phyloP scores from a whole-genome alignment of 2,797 vertebrate genomes.

The Chrysocyon brachyurus region DNA sequence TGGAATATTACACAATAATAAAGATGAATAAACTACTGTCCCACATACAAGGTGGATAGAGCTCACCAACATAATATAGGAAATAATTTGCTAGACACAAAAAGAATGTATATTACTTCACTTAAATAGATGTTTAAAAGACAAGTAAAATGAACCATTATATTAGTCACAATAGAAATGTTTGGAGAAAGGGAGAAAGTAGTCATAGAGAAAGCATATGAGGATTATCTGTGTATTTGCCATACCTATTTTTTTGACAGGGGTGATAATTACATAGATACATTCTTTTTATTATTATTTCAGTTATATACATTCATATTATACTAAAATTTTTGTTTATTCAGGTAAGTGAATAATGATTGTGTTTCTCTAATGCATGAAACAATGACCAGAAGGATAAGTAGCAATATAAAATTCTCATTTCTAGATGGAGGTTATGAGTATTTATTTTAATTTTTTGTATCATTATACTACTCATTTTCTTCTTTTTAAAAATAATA shows the following conservation, averaged over 20 bases:
- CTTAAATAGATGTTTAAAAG: background rate
- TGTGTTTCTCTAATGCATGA: background rate
- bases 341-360: background rate
- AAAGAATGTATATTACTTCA: background rate
- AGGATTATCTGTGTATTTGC: background rate
- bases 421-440: background rate
- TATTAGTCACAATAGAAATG: background rate
- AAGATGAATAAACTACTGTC: slow-evolving; percentile 38
- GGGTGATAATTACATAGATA: background rate
- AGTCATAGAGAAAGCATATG: fast-evolving
- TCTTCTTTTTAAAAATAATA: background rate
- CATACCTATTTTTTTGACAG: background rate
- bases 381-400: background rate
- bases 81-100: background rate
- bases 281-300: background rate
- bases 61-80: background rate
- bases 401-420: background rate
- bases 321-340: background rate
- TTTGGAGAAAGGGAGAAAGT: background rate
- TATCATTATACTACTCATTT: background rate
- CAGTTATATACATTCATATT: background rate
- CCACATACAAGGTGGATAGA: background rate
- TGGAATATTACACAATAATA: background rate
- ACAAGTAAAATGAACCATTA: background rate
- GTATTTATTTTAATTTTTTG: slow-evolving; percentile 31